Percentiles rank a stretch among this genome's conserved stretches.
Evolutionary conservation across 1,140 invertebrate species (phyloP).

Genomic region (Diplogasteroides magnus): DNA sequence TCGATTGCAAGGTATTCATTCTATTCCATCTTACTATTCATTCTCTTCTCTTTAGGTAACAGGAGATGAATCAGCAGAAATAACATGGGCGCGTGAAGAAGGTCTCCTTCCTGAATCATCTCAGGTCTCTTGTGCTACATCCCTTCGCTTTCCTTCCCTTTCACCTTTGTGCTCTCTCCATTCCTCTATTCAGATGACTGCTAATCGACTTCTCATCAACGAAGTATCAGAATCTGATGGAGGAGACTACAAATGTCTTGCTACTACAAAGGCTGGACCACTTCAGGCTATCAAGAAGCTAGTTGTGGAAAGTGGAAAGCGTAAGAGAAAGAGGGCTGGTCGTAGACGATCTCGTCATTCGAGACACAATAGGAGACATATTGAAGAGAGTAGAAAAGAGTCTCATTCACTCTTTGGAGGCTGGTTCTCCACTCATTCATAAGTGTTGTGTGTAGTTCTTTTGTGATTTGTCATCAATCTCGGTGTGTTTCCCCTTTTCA

Average conservation of each 20-base stretch:
- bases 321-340: constrained; percentile 46
- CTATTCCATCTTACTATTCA: not conserved
- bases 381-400: constrained; percentile 3
- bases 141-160: not conserved
- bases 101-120: constrained; percentile 46
- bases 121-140: constrained; percentile 33
- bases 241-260: constrained; percentile 47
- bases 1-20: constrained; percentile 41
- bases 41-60: constrained; percentile 27
- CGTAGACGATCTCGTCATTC: constrained; percentile 21
- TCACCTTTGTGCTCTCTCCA: not conserved
- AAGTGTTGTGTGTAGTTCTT: constrained; percentile 15
- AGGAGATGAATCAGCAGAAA: constrained; percentile 44
- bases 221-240: constrained; percentile 45
- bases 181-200: constrained; percentile 44
- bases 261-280: constrained; percentile 37
- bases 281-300: constrained; percentile 43
- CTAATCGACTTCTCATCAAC: constrained; percentile 51
- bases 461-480: not conserved
- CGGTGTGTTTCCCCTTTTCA: not conserved
- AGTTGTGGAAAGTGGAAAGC: constrained; percentile 48
- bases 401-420: constrained; percentile 40
- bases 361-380: constrained; percentile 27
- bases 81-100: constrained; percentile 50
- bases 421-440: constrained; percentile 36